These are phyloP conservation scores for Penaeus chinensis DNA, from an alignment of 1,140 invertebrate genomes.

Conservation along the genomic window DNA sequence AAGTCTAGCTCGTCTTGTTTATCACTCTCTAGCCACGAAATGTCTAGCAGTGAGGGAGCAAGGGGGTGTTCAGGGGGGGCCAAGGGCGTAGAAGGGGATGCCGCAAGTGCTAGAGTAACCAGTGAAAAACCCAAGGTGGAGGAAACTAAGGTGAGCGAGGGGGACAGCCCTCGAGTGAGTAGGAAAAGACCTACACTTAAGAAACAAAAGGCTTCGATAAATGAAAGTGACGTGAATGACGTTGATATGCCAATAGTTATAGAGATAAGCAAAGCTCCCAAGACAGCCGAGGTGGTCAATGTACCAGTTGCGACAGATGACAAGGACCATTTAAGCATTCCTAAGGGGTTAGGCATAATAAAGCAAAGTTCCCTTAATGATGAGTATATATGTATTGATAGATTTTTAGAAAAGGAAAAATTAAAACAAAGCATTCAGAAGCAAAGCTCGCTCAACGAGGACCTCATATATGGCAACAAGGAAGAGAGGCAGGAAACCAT, in stretches of 20 bases:
- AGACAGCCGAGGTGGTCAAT: conserved; percentile 43
- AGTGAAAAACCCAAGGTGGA: conserved; percentile 31
- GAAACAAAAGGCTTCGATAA: conserved; percentile 63
- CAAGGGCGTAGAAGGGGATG: not conserved
- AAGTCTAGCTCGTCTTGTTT: conserved; percentile 65
- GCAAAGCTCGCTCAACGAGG: conserved; percentile 88
- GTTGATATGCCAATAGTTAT: conserved; percentile 61
- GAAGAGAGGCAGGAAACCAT: conserved; percentile 74
- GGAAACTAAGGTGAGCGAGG: not conserved
- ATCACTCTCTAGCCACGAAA: conserved; percentile 44
- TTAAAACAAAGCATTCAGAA: conserved; percentile 88
- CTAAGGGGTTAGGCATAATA: conserved; percentile 66
- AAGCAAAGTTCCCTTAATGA: conserved; percentile 91
- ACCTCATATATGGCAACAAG: conserved; percentile 80
- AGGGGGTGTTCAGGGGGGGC: not conserved
- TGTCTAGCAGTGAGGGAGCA: conserved; percentile 12
- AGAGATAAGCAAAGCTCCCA: conserved; percentile 60
- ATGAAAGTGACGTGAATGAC: conserved; percentile 60
- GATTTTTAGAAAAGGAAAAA: conserved; percentile 83
- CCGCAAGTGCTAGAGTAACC: conserved; percentile 6
- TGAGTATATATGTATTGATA: conserved; percentile 82
- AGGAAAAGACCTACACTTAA: conserved; percentile 61
- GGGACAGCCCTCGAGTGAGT: conserved; percentile 9
- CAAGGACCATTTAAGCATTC: conserved; percentile 62
- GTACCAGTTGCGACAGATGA: conserved; percentile 39